These are phyloP conservation scores for Eupristina koningsbergeri DNA, from an alignment of 1,140 invertebrate genomes.

Conservation along the genomic window DNA sequence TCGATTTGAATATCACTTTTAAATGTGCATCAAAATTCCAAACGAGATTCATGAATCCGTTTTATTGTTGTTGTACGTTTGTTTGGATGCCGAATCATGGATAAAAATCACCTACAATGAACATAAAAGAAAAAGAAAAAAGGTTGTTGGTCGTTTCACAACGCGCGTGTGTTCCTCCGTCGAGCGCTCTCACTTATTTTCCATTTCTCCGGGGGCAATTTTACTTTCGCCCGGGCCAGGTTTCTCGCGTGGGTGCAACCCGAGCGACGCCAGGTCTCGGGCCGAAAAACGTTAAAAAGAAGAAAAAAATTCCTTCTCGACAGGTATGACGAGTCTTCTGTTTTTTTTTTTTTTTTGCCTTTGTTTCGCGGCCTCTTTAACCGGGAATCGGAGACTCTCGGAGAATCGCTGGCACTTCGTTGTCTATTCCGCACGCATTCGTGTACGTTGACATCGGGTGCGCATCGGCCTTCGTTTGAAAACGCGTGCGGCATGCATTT, in stretches of 20 bases:
- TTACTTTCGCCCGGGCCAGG: background rate
- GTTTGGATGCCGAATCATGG: too few species aligned
- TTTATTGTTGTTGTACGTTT: too few species aligned
- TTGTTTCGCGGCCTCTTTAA: conserved; percentile 21
- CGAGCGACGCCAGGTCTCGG: too few species aligned
- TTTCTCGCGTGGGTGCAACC: too few species aligned
- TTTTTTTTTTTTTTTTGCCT: too few species aligned
- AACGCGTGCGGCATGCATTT: conserved; percentile 32
- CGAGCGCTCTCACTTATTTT: background rate
- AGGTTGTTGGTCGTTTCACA: too few species aligned
- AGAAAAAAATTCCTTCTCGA: background rate
- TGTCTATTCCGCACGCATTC: conserved; percentile 38
- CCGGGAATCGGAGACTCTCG: background rate
- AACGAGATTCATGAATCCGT: too few species aligned
- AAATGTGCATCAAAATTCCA: too few species aligned
- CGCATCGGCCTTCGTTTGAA: conserved; percentile 32
- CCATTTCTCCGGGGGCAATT: background rate
- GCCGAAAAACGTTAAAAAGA: too few species aligned
- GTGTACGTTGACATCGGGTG: conserved; percentile 28
- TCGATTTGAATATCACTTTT: too few species aligned
- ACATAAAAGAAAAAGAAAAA: too few species aligned
- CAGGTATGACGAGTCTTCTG: accelerated
- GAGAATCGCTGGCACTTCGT: background rate
- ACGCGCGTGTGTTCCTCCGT: background rate
- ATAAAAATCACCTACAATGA: too few species aligned